Base-by-base conservation (phyloP, 2,797 vertebrate genomes). In the Dallia pectoralis region DNA sequence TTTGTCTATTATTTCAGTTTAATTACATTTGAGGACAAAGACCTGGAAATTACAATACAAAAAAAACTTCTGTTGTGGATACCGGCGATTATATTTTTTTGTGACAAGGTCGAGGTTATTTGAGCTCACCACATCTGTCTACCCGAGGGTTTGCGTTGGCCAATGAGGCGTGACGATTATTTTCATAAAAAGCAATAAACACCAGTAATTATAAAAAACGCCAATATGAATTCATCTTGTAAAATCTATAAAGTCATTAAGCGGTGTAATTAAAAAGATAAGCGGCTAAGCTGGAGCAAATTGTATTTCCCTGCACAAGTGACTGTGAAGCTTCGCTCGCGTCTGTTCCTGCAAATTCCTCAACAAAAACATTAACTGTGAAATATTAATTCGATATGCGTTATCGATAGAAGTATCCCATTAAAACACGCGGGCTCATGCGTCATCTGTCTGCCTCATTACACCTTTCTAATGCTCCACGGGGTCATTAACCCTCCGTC, bases 161-260 rank as follows among this genome's bases (percentile, higher is more conserved):
- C 91, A 93, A 93, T 94, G 93, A 93, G 92, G 90, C 93, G 86
- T 93, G 92, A 92, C 92, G 77, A 93, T 93, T 93, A 93, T 93
- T 93, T 93, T 93, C 92, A 93, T 94, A 93, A 93, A 92, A 93
- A 91, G 92, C 92, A 94, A 93, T 93, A 92, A 94, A 92, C 91
- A 92, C 83, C 89, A 91, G 91, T 94, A 93, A 94, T 94, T 94
- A 94, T 93, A 93, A 92, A 56, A 92, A 93, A 93, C 92, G 93
- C 91, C 93, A 93, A 94, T 94, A 93, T 88, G 84, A 93, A 93
- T 94, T 93, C 92, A 93, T 94, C 93, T 93, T 92, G 87, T 90
- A 92, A 94, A 94, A 94, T 94, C 93, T 88, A 94, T 94, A 94
- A 93, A 91, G 88, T 93, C 92, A 94, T 94, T 94, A 94, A 89